Conservation (phyloP, 2,113 vertebrate genomes). For the Notarius quadriscutis region DNA sequence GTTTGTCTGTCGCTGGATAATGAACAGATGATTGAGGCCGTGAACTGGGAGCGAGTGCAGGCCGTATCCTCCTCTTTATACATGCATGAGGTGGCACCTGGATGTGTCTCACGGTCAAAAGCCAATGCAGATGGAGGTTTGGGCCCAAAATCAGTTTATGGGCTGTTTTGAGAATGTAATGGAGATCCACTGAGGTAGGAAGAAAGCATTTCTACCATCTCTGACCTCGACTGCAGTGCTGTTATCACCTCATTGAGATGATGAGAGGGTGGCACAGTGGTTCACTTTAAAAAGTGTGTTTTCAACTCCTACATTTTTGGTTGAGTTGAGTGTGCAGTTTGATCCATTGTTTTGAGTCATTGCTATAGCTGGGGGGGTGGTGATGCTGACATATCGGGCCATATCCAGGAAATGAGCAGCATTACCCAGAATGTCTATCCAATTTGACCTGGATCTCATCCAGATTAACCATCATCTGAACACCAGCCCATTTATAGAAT, state of each 20-base stretch:
- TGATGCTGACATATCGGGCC: conserved; percentile 29
- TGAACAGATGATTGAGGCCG: conserved; percentile 1
- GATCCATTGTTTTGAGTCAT: not conserved
- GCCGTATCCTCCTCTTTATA: not conserved
- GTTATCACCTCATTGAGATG: not conserved
- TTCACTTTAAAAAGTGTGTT: not conserved
- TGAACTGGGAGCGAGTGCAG: not conserved
- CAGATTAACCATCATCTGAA: conserved; percentile 44
- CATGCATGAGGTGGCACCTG: not conserved
- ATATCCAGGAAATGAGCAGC: conserved; percentile 32
- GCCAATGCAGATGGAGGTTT: not conserved
- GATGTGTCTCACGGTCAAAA: not conserved
- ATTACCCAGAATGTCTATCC: conserved; percentile 38
- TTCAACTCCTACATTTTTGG: not conserved
- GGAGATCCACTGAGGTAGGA: not conserved
- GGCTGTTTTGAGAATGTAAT: not conserved
- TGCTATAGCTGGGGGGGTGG: not conserved
- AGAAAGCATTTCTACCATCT: not conserved
- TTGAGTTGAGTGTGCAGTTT: not conserved
- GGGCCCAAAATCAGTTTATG: not conserved
- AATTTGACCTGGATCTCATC: conserved; percentile 34
- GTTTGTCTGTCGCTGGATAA: not conserved
- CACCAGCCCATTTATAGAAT: conserved; percentile 28
- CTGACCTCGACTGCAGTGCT: not conserved
- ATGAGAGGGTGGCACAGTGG: not conserved